Percentiles rank a stretch among this genome's conserved stretches.
Evolutionary conservation across 2,888 invertebrate genomes (phyloP).

Genomic region (Cecidostiba fungosa): DNA sequence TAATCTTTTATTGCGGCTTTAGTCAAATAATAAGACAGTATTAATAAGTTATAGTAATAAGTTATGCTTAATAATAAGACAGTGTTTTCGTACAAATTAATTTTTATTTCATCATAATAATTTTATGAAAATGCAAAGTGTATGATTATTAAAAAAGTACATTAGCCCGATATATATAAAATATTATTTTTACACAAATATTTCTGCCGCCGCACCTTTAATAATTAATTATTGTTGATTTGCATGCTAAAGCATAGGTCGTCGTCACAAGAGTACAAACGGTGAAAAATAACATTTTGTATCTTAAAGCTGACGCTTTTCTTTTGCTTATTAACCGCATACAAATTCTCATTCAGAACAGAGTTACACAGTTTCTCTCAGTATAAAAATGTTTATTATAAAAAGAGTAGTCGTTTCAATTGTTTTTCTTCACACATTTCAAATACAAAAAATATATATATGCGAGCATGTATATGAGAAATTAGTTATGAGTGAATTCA

Average conservation of each 20-base stretch:
- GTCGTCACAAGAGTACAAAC: slow-evolving; percentile 59
- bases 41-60: no score
- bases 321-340: slow-evolving; percentile 27
- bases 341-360: slow-evolving; percentile 43
- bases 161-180: slow-evolving; percentile 79
- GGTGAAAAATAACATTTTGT: slow-evolving; percentile 69
- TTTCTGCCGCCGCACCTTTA: slow-evolving; percentile 71
- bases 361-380: slow-evolving; percentile 35
- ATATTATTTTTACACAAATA: slow-evolving; percentile 79
- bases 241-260: slow-evolving; percentile 57
- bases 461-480: slow-evolving; percentile 55
- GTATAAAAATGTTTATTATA: slow-evolving; percentile 51
- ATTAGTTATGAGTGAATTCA: slow-evolving; percentile 54
- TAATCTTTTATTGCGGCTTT: neutral
- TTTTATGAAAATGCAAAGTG: slow-evolving; percentile 77
- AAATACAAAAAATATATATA: slow-evolving; percentile 61
- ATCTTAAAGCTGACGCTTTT: slow-evolving; percentile 42
- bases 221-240: slow-evolving; percentile 59
- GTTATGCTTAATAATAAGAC: no score
- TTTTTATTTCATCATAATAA: slow-evolving; percentile 76
- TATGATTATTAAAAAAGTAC: slow-evolving; percentile 79
- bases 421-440: slow-evolving; percentile 29
- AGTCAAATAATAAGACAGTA: no score
- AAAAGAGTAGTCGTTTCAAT: slow-evolving; percentile 51
- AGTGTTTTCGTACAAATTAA: slow-evolving; percentile 75